A percentile compares a stretch with the other conserved stretches of the same genome.
Evolutionary conservation across 2,113 vertebrate genomes (phyloP).

Genomic region (Rhinolophus sinicus): DNA sequence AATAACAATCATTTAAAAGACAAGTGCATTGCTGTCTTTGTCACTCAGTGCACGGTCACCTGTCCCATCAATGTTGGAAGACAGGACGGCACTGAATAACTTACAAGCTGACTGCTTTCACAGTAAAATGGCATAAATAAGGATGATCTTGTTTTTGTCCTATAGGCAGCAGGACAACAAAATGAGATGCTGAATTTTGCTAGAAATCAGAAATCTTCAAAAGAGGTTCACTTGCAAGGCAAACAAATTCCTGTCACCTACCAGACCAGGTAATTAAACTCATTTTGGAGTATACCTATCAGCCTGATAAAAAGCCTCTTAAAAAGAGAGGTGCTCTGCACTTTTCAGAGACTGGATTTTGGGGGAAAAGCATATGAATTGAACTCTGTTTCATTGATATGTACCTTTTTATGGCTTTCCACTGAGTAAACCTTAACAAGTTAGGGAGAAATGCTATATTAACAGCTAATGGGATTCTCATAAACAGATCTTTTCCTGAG

Average conservation of each 20-base stretch:
- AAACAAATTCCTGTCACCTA: neutral
- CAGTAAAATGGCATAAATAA: accelerated
- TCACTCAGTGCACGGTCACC: no score
- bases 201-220: neutral
- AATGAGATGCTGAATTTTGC: neutral
- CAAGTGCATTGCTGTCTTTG: neutral
- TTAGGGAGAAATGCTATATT: neutral
- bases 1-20: neutral
- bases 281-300: neutral
- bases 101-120: accelerated
- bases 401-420: neutral
- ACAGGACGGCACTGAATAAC: neutral
- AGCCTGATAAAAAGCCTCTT: neutral
- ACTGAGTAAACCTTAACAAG: neutral
- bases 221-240: neutral
- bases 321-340: neutral
- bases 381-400: neutral
- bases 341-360: neutral
- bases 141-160: neutral
- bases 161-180: neutral
- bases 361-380: neutral
- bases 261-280: neutral
- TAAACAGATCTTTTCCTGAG: neutral
- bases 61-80: neutral
- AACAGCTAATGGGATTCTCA: neutral